Conservation (phyloP, 2,797 vertebrate genomes). For the Danionella dracula region DNA sequence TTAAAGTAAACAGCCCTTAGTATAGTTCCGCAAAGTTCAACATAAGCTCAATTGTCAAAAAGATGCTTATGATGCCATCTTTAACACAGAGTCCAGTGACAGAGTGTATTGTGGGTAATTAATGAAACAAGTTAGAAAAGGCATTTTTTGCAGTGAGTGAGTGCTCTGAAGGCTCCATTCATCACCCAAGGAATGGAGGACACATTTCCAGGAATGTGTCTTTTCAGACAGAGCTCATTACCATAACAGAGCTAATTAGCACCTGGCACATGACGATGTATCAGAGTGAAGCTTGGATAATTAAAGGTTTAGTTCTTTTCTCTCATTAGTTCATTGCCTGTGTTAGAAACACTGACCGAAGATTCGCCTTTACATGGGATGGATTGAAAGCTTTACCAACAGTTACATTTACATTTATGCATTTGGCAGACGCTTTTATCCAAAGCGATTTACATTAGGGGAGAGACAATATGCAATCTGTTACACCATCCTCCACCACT, state of each 20-base stretch:
- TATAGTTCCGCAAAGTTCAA: no score
- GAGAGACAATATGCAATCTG: no score
- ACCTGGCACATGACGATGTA: slow-evolving; percentile 34
- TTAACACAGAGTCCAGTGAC: slow-evolving; percentile 45
- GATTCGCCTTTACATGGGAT: no score
- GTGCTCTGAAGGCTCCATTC: slow-evolving; percentile 31
- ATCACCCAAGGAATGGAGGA: slow-evolving; percentile 29
- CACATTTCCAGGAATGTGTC: slow-evolving; percentile 34
- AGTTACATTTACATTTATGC: no score
- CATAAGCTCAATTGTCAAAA: slow-evolving; percentile 27
- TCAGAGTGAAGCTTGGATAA: slow-evolving; percentile 35
- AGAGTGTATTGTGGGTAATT: slow-evolving; percentile 37
- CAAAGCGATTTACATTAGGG: no score
- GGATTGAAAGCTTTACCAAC: no score
- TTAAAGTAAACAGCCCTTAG: no score
- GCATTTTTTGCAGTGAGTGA: slow-evolving; percentile 1
- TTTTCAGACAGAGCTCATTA: slow-evolving; percentile 52
- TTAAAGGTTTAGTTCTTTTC: slow-evolving; percentile 33
- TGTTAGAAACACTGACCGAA: neutral
- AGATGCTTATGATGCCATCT: slow-evolving; percentile 49
- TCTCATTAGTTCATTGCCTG: slow-evolving; percentile 44
- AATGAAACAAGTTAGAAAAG: slow-evolving; percentile 30
- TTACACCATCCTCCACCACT: no score
- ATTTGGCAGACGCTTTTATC: no score
- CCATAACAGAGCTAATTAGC: slow-evolving; percentile 44